Percentiles rank a stretch among this genome's conserved stretches.
These are phyloP conservation scores for Gerris lacustris DNA, from an alignment of 2,888 invertebrate species.

Conservation along the genomic window DNA sequence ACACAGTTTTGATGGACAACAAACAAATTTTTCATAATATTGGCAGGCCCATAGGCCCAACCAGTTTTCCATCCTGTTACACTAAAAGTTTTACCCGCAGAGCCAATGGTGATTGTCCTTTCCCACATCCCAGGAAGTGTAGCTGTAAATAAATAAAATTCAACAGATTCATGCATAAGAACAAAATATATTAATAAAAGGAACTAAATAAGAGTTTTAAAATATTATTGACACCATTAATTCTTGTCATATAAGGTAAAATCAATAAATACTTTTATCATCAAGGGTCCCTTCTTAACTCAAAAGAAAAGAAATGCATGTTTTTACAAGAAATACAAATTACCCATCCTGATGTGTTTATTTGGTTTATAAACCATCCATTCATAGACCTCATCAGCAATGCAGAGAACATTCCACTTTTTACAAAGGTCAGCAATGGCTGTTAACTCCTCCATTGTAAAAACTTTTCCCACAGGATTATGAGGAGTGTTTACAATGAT, in stretches of 20 bases:
- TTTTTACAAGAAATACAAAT: too few species aligned
- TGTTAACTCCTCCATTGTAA: conserved; percentile 53
- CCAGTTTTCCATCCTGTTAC: conserved; percentile 96
- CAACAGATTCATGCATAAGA: background rate
- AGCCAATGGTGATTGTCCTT: conserved; percentile 89
- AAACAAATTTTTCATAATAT: conserved; percentile 66
- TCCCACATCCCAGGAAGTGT: conserved; percentile 96
- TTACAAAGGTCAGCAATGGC: conserved; percentile 77
- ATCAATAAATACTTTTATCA: too few species aligned
- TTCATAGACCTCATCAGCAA: conserved; percentile 97
- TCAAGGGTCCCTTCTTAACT: too few species aligned
- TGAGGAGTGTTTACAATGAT: conserved; percentile 95
- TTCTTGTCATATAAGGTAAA: too few species aligned
- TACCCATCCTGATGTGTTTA: conserved; percentile 78
- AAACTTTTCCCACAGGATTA: conserved; percentile 93
- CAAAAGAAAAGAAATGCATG: too few species aligned
- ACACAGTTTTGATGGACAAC: conserved; percentile 89
- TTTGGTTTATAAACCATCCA: conserved; percentile 81
- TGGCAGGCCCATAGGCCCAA: conserved; percentile 85
- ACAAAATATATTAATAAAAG: background rate
- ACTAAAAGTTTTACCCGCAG: conserved; percentile 95
- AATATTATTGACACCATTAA: too few species aligned
- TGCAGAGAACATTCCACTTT: conserved; percentile 79
- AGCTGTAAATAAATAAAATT: conserved; percentile 41
- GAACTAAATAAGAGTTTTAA: background rate